These are phyloP conservation scores for Trichogramma dendrolimi DNA, from an alignment of 2,888 invertebrate genomes.

Conservation along the genomic window DNA sequence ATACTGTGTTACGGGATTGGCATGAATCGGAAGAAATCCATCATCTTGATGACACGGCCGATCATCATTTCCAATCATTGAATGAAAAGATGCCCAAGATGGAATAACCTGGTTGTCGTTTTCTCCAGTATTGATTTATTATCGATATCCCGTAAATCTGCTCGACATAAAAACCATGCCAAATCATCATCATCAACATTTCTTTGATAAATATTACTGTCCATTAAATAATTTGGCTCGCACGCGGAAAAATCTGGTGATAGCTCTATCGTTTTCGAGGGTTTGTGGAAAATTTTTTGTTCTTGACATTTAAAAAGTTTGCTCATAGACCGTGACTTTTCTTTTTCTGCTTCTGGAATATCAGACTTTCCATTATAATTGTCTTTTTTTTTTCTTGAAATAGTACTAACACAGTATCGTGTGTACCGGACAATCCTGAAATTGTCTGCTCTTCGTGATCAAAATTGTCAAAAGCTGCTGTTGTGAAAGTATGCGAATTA, in stretches of 20 bases:
- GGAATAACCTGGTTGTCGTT: not conserved
- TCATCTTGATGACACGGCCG: not conserved
- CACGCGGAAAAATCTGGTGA: not conserved
- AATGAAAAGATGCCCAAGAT: not conserved
- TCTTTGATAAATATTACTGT: too few species aligned
- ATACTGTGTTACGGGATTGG: slow-evolving; percentile 11
- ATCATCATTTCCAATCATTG: not conserved
- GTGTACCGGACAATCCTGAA: slow-evolving; percentile 5
- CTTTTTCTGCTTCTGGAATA: not conserved
- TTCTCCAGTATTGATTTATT: not conserved
- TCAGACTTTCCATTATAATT: not conserved
- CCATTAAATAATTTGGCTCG: not conserved
- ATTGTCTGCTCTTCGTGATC: slow-evolving; percentile 2
- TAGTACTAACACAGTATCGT: slow-evolving; percentile 6
- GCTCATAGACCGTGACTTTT: not conserved
- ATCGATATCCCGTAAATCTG: not conserved
- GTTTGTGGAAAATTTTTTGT: not conserved
- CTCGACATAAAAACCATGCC: not conserved
- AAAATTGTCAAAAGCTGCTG: slow-evolving; percentile 8
- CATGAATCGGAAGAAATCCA: slow-evolving; percentile 13
- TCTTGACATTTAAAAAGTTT: slow-evolving; percentile 1
- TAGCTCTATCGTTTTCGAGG: not conserved
- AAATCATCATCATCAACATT: not conserved
- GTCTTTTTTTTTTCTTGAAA: slow-evolving; percentile 4
- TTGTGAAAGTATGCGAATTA: not conserved